Evolutionary conservation across 2,113 vertebrate genomes (phyloP).

Genomic region (Rhegmatorhina hoffmannsi): DNA sequence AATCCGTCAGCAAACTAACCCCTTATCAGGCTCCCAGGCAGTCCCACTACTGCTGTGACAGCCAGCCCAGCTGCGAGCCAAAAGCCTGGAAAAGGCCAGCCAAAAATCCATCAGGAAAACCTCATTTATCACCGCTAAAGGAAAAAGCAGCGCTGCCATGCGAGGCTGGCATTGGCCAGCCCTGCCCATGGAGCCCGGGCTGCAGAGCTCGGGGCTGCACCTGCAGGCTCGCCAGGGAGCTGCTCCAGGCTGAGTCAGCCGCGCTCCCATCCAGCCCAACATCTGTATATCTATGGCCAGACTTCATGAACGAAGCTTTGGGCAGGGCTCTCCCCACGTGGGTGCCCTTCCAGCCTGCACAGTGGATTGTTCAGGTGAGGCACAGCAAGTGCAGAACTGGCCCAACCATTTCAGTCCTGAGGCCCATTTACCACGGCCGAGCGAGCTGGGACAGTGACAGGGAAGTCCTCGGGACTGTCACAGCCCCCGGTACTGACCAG

Average conservation of each 20-base stretch:
- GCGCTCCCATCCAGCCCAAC: background rate
- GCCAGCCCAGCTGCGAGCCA: background rate
- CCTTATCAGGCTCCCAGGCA: background rate
- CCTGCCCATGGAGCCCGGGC: background rate
- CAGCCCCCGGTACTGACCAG: no score
- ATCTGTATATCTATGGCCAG: no score
- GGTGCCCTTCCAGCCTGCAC: no score
- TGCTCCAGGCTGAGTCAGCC: background rate
- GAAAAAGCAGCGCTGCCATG: rapidly evolving
- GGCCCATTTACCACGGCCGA: no score
- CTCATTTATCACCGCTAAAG: background rate
- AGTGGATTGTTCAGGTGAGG: no score
- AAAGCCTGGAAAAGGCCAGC: constrained; percentile 31
- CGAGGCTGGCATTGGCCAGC: background rate
- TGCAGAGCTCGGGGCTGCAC: rapidly evolving
- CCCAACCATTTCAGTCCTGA: no score
- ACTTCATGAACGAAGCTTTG: no score
- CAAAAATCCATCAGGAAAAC: background rate
- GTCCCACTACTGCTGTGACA: constrained; percentile 31
- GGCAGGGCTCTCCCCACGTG: no score
- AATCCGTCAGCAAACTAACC: background rate
- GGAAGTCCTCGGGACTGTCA: no score
- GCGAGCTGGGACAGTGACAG: no score
- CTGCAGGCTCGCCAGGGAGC: rapidly evolving
- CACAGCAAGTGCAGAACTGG: no score